Percentiles rank a stretch among this genome's conserved stretches.
These are phyloP conservation scores for Gymnoscopelus microlampas DNA, from an alignment of 2,797 vertebrate species.

Conservation along the genomic window DNA sequence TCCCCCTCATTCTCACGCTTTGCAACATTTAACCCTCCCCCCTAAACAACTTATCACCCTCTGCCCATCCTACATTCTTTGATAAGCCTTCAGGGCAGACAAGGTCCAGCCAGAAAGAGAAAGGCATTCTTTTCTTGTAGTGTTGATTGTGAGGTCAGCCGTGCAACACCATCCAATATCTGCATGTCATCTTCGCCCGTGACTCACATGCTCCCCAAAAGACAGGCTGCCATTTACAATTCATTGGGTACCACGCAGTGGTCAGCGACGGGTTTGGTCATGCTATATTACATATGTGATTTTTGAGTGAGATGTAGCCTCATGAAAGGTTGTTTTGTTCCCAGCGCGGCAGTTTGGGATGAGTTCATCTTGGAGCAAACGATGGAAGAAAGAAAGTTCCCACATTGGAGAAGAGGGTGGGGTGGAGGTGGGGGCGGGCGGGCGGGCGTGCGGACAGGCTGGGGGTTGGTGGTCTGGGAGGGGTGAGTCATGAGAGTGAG, in stretches of 20 bases:
- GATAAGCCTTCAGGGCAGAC: constrained; percentile 51
- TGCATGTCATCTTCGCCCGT: background rate
- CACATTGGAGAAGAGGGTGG: constrained; percentile 44
- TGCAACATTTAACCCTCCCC: constrained; percentile 55
- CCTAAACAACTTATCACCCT: constrained; percentile 12
- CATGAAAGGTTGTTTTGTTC: constrained; percentile 76
- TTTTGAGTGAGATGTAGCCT: constrained; percentile 56
- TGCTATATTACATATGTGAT: constrained; percentile 42
- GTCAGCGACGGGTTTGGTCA: constrained; percentile 35
- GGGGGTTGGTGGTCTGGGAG: constrained; percentile 21
- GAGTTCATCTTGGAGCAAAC: constrained; percentile 74
- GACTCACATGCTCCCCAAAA: constrained; percentile 24
- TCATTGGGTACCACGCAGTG: constrained; percentile 17
- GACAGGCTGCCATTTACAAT: constrained; percentile 18
- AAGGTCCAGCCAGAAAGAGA: constrained; percentile 54
- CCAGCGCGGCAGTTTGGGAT: constrained; percentile 49
- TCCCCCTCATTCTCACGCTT: constrained; percentile 56
- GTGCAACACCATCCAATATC: background rate
- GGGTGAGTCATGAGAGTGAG: constrained; percentile 72
- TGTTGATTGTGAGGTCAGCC: constrained; percentile 3
- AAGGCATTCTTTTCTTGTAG: constrained; percentile 48
- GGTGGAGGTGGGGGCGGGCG: constrained; percentile 29
- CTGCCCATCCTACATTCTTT: constrained; percentile 25
- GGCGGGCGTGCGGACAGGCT: background rate
- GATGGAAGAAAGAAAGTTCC: constrained; percentile 72